Evolutionary conservation across 2,797 vertebrate genomes (phyloP).

Genomic region (Strix occidentalis): DNA sequence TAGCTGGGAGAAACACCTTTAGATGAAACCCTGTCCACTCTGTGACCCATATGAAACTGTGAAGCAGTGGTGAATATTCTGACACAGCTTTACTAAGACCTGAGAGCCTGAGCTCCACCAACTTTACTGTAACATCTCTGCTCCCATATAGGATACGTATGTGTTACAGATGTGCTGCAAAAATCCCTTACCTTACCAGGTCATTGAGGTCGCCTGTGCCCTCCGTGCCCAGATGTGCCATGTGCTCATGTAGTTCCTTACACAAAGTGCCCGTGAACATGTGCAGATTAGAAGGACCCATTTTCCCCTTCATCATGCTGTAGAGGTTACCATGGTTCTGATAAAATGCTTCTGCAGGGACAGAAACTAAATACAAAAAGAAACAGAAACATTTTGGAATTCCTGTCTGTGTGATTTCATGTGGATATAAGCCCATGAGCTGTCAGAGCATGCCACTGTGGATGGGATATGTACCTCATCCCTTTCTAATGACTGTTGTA

Average conservation of each 20-base stretch:
- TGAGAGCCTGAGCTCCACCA: not conserved
- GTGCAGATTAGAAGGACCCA: conserved; percentile 71
- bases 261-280: conserved; percentile 66
- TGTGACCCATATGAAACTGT: not conserved
- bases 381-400: not conserved
- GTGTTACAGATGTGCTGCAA: not conserved
- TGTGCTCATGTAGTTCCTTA: conserved; percentile 73
- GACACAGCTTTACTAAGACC: not conserved
- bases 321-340: conserved; percentile 75
- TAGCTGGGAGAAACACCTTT: not conserved
- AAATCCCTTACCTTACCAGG: conserved; percentile 77
- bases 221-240: conserved; percentile 68
- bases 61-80: not conserved
- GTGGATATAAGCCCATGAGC: not conserved
- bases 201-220: conserved; percentile 71
- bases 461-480: not conserved
- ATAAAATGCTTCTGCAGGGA: conserved; percentile 80
- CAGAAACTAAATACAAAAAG: conserved; percentile 65
- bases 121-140: not conserved
- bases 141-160: not conserved
- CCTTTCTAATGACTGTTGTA: not conserved
- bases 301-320: conserved; percentile 76
- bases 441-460: not conserved
- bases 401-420: not conserved
- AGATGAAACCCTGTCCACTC: not conserved